phyloP scores from a whole-genome alignment of 2,113 vertebrate genomes.

The Sinocyclocheilus rhinocerous region DNA sequence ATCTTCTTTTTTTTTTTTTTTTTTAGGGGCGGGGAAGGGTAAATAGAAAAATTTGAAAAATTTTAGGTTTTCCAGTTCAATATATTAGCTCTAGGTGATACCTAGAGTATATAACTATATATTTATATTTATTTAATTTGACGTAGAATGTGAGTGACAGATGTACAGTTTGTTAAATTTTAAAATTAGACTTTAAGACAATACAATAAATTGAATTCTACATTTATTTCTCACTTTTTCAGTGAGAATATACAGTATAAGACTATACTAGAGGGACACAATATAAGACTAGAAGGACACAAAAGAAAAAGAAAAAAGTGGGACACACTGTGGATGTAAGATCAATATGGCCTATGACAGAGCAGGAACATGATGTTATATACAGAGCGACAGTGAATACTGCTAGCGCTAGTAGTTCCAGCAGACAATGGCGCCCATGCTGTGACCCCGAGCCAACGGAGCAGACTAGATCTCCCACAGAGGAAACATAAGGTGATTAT shows the following conservation, averaged over 20 bases:
- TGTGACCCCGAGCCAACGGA: slow-evolving; percentile 23
- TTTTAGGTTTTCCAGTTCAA: too few relatives aligned
- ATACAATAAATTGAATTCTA: background rate
- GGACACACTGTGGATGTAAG: background rate
- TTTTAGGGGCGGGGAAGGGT: too few relatives aligned
- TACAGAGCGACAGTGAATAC: background rate
- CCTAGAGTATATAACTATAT: too few relatives aligned
- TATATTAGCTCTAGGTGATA: too few relatives aligned
- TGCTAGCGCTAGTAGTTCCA: background rate
- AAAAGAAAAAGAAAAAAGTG: background rate
- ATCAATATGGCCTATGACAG: background rate
- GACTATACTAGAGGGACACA: background rate
- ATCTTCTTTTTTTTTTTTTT: too few relatives aligned
- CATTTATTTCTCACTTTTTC: background rate
- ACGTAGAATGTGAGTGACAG: too few relatives aligned
- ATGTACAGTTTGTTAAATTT: too few relatives aligned
- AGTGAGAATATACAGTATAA: background rate
- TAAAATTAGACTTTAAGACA: background rate
- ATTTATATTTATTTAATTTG: too few relatives aligned
- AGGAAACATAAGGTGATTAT: slow-evolving; percentile 38
- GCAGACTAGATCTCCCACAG: slow-evolving; percentile 30
- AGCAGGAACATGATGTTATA: slow-evolving; percentile 9
- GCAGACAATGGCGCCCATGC: slow-evolving; percentile 16
- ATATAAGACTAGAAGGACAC: too few relatives aligned
- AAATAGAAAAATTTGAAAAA: too few relatives aligned